Base-by-base conservation (phyloP, 2,888 invertebrate species). In the Orthonevra nobilis region DNA sequence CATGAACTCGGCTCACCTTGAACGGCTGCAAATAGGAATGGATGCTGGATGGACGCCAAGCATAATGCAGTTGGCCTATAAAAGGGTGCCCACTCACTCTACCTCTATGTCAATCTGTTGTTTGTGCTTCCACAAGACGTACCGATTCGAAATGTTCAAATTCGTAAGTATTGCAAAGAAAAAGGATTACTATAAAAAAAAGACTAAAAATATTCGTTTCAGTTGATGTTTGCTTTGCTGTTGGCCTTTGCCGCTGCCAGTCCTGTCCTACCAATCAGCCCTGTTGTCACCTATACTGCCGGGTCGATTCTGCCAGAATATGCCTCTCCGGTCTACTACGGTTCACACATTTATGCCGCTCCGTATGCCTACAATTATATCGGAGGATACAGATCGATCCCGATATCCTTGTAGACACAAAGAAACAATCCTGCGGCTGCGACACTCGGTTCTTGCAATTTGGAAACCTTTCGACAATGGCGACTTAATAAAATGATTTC, bases 231-330 rank as follows among this genome's bases (percentile, higher is more conserved):
- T 26, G 81, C 82, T 20, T 66, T 81, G 85, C 85, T 92, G 32
- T 83, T 92, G 89, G 91, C 91, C 83, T 87, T 91, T 68, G 90
- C 90, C 44, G 85, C 89, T 58, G 91, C 91, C 34, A 90, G 90
- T 86, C 91, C 91, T 28, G 89, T 79, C 9, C 66, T 60, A 0
- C 54, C 77, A 40, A n/a, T 73, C 15, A 30, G 42, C 2, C 79
- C 73, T 14, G 61, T 73, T 6, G 5, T 73, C 6, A 61, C 73
- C 3, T 73, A 79, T 12, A 66, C 32, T 23, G 48, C 48, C n/a
- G 79, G 66, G 0, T 61, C 79, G 1, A 17, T 79, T 14, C 14
- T 73, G 9, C 36, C 73, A 0, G 66, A 73, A 44, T 73, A 73
- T 26, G 28, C 54, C 1, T 75, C 81, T 0, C 68, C 81, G 86